Evolutionary conservation across 2,888 invertebrate genomes (phyloP), one percentile per base, ranked within the genome.

Genomic region (Branchipolynoe longqiensis): DNA sequence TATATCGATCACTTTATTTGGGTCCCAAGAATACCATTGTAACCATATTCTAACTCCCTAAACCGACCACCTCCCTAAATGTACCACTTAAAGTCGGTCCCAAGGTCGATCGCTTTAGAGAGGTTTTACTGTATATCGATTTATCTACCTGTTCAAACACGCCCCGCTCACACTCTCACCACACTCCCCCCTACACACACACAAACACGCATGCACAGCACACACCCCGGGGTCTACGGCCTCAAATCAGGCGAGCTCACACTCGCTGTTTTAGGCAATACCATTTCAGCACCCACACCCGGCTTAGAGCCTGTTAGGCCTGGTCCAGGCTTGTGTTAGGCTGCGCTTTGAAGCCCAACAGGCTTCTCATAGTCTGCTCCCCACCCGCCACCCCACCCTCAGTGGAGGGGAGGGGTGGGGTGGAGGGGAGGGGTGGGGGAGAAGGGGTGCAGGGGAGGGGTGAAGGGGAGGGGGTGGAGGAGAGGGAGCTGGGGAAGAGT

Each of bases 301-400:
- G 12, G 36, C 69, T 36, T 38, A 38, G 36, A 69, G 69, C 69
- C 69, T 69, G 69, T 69, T 69, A 69, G 69, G 69, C 69, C 69
- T 33, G 14, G n/a, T 22, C 38, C 12, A 69, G 38, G 69, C 69
- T 38, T 69, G 14, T 18, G 69, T 69, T 69, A 69, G 69, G 69
- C 69, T 6, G 12, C 69, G 36, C 69, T 69, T 69, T 69, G 69
- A 69, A 33, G 69, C 22, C 69, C 69, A 69, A 69, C 69, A 69
- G 69, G 69, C 69, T 69, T 69, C 25, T 38, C 38, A 1, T 25
- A 33, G 69, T 38, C 69, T 69, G 38, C 36, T n/a, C n/a, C n/a
- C n/a, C n/a, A n/a, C n/a, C n/a, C n/a, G n/a, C n/a, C n/a, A n/a
- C n/a, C n/a, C n/a, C n/a, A n/a, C n/a, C n/a, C n/a, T n/a, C n/a